A percentile compares a stretch with the other conserved stretches of the same genome.
Evolutionary conservation across 2,113 vertebrate genomes (phyloP).

Genomic region (Cyanoliseus patagonus): DNA sequence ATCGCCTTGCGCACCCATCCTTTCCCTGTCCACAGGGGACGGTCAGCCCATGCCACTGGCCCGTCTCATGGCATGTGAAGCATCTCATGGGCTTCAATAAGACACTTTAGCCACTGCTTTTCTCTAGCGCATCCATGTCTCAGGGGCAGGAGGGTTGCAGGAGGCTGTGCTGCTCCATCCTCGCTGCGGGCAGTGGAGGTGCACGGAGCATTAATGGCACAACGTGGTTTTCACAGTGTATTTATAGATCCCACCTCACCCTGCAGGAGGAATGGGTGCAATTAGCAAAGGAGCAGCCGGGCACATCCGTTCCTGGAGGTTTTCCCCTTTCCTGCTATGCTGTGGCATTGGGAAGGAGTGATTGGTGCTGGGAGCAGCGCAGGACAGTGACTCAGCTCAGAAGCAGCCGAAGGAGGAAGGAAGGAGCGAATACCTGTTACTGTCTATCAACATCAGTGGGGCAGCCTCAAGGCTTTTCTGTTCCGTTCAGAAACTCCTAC

Average conservation of each 20-base stretch:
- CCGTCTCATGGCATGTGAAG: rapidly evolving
- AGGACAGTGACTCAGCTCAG: constrained; percentile 28
- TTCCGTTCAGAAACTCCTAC: not conserved
- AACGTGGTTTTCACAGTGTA: not conserved
- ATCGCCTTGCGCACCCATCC: rapidly evolving
- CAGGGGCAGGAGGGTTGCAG: not conserved
- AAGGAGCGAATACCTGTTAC: not conserved
- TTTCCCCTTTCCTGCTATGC: not conserved
- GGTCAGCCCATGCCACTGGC: not conserved
- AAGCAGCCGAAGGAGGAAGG: constrained; percentile 11
- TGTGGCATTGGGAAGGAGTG: rapidly evolving
- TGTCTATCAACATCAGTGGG: not conserved
- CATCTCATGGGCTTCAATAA: rapidly evolving
- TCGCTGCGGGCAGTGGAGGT: not conserved
- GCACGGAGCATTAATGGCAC: not conserved
- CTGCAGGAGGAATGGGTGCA: not conserved
- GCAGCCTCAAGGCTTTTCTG: not conserved
- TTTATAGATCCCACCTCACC: not conserved
- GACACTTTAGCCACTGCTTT: not conserved
- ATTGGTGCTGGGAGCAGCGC: not conserved
- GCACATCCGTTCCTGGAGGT: not conserved
- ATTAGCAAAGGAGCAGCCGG: not conserved
- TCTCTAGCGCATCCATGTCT: rapidly evolving
- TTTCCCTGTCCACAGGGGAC: rapidly evolving
- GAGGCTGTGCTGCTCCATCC: not conserved